Conservation (phyloP, 2,113 vertebrate genomes). For the Cottus gobio region DNA sequence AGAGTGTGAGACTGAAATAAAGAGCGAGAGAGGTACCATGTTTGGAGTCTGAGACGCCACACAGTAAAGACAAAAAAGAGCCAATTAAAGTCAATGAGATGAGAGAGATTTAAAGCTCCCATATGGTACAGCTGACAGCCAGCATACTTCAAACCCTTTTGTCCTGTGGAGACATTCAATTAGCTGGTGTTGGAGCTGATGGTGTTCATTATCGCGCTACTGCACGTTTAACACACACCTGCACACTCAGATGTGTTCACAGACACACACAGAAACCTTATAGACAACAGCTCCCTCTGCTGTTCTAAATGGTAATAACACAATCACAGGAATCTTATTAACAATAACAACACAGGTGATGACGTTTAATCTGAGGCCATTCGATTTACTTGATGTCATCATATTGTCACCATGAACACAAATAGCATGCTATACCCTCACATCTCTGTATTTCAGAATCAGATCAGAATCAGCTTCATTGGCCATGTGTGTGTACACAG, state of each 20-base stretch:
- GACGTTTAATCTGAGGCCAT: neutral
- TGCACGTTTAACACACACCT: slow-evolving; percentile 4
- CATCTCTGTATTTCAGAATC: too few relatives aligned
- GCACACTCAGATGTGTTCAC: neutral
- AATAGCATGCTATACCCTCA: neutral
- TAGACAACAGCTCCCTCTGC: slow-evolving; percentile 57
- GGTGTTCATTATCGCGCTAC: neutral
- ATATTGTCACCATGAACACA: neutral
- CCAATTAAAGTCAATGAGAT: slow-evolving; percentile 15
- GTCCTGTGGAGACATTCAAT: neutral
- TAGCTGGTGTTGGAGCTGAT: neutral
- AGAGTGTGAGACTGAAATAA: neutral
- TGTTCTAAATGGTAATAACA: slow-evolving; percentile 8
- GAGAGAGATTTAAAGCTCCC: slow-evolving; percentile 9
- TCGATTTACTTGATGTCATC: neutral
- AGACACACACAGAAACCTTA: neutral
- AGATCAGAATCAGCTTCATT: too few relatives aligned
- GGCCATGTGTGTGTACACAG: too few relatives aligned
- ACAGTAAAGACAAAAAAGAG: neutral
- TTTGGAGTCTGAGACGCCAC: neutral
- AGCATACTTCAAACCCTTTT: slow-evolving; percentile 2
- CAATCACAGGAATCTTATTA: neutral
- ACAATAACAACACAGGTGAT: neutral
- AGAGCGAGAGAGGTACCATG: neutral
- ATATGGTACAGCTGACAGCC: neutral